Evolutionary conservation across 1,140 invertebrate species (phyloP).

Genomic region (Bombus superbus): DNA sequence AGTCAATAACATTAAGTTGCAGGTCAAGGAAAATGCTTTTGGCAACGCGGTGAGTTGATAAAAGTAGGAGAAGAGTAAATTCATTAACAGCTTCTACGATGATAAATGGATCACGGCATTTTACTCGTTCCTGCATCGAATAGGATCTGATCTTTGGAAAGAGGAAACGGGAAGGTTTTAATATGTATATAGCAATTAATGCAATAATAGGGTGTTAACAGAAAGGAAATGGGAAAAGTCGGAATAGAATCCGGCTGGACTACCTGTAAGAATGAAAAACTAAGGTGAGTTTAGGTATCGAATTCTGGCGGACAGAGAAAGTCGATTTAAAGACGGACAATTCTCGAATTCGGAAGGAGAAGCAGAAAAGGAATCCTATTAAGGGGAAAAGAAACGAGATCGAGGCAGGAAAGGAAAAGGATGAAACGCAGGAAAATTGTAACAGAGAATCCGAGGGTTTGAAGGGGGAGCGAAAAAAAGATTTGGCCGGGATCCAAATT

Average conservation of each 20-base stretch:
- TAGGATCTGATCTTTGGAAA: not conserved
- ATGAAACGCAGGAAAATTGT: not conserved
- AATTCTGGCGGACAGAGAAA: not conserved
- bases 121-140: not conserved
- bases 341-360: not conserved
- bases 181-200: not conserved
- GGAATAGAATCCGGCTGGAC: not conserved
- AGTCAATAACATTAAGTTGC: not conserved
- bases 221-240: not conserved
- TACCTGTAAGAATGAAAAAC: constrained; percentile 8
- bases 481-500: constrained; percentile 43
- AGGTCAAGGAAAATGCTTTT: not conserved
- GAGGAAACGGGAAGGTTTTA: not conserved
- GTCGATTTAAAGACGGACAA: not conserved
- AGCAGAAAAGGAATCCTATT: not conserved
- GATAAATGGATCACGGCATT: not conserved
- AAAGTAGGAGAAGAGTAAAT: not conserved
- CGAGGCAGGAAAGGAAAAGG: not conserved
- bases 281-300: not conserved
- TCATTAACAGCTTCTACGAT: not conserved
- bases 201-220: not conserved
- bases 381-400: not conserved
- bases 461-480: not conserved
- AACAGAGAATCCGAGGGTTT: not conserved
- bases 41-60: not conserved